Evolutionary conservation across 2,113 vertebrate genomes (phyloP), one percentile per base, ranked within the genome.

Genomic region (Rana temporaria): DNA sequence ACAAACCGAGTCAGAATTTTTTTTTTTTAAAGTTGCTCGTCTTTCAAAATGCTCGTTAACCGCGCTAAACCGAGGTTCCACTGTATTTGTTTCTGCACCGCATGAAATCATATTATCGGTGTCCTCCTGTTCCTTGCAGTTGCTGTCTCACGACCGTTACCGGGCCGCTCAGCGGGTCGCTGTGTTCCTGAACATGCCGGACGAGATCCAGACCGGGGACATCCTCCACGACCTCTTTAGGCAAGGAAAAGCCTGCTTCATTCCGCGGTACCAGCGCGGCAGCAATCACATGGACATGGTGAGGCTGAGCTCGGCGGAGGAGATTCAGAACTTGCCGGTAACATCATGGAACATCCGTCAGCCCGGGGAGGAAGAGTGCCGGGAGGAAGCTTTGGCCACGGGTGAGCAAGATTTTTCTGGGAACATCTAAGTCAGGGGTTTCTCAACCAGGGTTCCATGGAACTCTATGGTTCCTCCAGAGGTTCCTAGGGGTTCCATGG

Each of bases 241-340:
- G 32, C 81, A 75, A 73, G 95, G 95, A 1, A 99, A 98, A 85
- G 90, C 90, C 84, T 98, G 97, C 88, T 99, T 98, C 83, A 95
- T 99, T 84, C 98, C 98, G 7, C 93, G 89, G 73, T 99, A 98
- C 85, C 90, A 88, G 53, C 82, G 86, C 62, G 77, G 87, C 70
- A 94, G 94, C 89, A 95, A 34, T 78, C 95, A 95, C 71, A 99
- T 99, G 98, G 97, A 99, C 87, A 99, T 99, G 98, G 79, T 99
- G 78, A 92, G 89, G 63, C 86, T 99, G 3, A 75, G 53, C 5
- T 94, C 94, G 18, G 68, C 90, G 22, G 91, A 95, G 78, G 97
- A 99, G 84, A 91, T 97, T 55, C 87, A 91, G 20, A 89, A 76
- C 0, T 93, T 99, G 84, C 92, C 95, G 18, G 85, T 94, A 84